A percentile compares a stretch with the other conserved stretches of the same genome.
Evolutionary conservation across 2,888 invertebrate genomes (phyloP).

Genomic region (Lampropteryx suffumata): DNA sequence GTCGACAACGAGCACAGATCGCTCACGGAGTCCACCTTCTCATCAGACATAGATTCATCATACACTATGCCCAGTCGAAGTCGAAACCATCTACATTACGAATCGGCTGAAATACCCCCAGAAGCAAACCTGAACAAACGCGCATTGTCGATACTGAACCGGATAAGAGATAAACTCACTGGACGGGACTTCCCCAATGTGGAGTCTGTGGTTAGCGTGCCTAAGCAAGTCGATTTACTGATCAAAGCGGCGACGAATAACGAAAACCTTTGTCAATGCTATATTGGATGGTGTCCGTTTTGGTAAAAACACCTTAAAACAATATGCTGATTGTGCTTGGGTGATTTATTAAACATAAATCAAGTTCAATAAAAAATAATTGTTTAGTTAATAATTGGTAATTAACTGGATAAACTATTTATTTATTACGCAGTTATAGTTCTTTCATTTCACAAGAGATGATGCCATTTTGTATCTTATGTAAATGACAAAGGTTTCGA

Average conservation of each 20-base stretch:
- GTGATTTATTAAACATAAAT: too few relatives aligned
- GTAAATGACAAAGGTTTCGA: too few relatives aligned
- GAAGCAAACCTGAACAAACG: constrained; percentile 95
- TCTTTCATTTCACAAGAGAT: too few relatives aligned
- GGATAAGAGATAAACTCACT: constrained; percentile 97
- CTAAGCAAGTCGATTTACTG: constrained; percentile 95
- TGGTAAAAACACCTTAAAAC: constrained; percentile 74
- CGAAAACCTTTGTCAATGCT: constrained; percentile 99
- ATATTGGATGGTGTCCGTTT: constrained; percentile 98
- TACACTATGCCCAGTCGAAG: constrained; percentile 68
- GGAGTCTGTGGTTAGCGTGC: constrained; percentile 90
- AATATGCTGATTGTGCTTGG: too few relatives aligned
- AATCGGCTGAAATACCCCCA: constrained; percentile 79
- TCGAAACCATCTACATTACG: constrained; percentile 60
- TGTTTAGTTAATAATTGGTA: too few relatives aligned
- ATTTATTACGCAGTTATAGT: too few relatives aligned
- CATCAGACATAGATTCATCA: constrained; percentile 68
- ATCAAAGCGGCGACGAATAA: constrained; percentile 98
- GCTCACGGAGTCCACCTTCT: constrained; percentile 67
- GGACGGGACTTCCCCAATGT: constrained; percentile 93
- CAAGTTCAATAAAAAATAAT: too few relatives aligned
- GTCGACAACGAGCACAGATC: constrained; percentile 69
- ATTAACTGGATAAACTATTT: too few relatives aligned
- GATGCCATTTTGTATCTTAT: too few relatives aligned
- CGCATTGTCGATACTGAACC: constrained; percentile 93